Base-by-base conservation (phyloP, 2,113 vertebrate species). In the Ibidorhyncha struthersii region DNA sequence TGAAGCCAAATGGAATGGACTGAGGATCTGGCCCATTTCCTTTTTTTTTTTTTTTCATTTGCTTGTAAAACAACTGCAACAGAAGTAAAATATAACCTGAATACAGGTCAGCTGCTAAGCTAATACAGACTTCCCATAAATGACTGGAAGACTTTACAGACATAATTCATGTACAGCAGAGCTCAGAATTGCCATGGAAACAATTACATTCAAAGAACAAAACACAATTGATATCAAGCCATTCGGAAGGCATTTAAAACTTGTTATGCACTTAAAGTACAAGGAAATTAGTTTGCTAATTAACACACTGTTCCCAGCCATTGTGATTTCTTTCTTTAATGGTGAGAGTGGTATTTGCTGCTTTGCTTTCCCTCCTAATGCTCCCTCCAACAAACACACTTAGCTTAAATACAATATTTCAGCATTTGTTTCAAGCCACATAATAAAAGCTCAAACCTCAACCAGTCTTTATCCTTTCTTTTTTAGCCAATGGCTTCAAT, bases 221-320 rank as follows among this genome's bases (percentile, higher is more conserved):
- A 93, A 76, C 4, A 2, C 59, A 93, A 91, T 58, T 96, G 82
- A 92, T 87, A 83, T 34, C 77, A 86, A 73, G 67, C 78, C 78
- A 89, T 93, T 97, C 21, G 1, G 69, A 96, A 97, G 71, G 94
- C 92, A 95, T 92, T 97, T 95, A 80, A 94, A 87, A 93, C 94
- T 72, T 92, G 78, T 92, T 93, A 95, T 90, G 72, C 81, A 76
- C 89, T 95, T 91, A 81, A 89, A 90, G 63, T 67, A 94, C 77
- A 93, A 94, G 80, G 89, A 49, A 94, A 96, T 89, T 86, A 87
- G 94, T 95, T 96, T 94, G 56, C 89, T 96, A 95, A 96, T 96
- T 97, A 97, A 93, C 90, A 94, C 71, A 74, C 63, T 81, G 30
- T 92, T 97, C 52, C 56, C 52, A 91, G 63, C 47, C 96, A 73